phyloP scores from a whole-genome alignment of 2,888 invertebrate genomes.

The Mesochorus sp. region DNA sequence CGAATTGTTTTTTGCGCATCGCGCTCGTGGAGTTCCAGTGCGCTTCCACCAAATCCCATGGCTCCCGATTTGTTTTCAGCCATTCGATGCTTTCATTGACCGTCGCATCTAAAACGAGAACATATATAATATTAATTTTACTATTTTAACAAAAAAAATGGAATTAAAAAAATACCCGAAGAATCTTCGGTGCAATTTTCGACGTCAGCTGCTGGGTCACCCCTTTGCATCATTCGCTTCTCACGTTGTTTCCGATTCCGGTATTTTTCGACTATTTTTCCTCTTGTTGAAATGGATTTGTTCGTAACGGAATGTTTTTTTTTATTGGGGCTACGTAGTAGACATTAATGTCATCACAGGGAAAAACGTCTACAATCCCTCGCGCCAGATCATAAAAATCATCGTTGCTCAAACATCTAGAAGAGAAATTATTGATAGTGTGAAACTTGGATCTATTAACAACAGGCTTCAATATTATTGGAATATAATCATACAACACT shows the following conservation, averaged over 20 bases:
- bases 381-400: slow-evolving; percentile 18
- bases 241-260: not conserved
- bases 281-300: slow-evolving; percentile 11
- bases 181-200: not conserved
- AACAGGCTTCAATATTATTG: too few species aligned
- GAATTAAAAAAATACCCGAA: not conserved
- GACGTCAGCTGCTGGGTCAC: not conserved
- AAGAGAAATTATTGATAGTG: too few species aligned
- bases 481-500: too few species aligned
- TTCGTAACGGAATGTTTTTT: slow-evolving; percentile 4
- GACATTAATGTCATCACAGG: not conserved
- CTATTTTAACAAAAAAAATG: not conserved
- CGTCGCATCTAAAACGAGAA: slow-evolving; percentile 3
- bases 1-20: not conserved
- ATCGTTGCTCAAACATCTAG: not conserved
- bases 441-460: too few species aligned
- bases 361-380: slow-evolving; percentile 9
- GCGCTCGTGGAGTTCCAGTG: slow-evolving; percentile 2
- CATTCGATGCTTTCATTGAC: slow-evolving; percentile 11
- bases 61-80: slow-evolving; percentile 11
- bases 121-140: not conserved
- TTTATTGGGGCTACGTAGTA: slow-evolving; percentile 21
- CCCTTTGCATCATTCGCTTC: not conserved
- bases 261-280: slow-evolving; percentile 1
- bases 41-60: slow-evolving; percentile 24